phyloP scores from a whole-genome alignment of 2,797 vertebrate species.

The Psittacula echo region DNA sequence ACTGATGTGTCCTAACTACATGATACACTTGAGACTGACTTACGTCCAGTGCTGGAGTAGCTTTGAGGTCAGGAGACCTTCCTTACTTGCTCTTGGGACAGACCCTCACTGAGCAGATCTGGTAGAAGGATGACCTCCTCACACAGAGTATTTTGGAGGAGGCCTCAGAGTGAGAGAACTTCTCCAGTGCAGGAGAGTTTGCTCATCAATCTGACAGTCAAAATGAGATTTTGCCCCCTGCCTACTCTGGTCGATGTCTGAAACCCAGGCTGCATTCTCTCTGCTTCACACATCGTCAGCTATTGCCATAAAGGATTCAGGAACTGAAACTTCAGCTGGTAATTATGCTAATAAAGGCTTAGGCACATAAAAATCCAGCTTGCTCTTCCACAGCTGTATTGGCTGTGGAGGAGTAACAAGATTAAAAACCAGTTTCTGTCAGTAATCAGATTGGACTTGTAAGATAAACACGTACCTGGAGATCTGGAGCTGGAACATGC shows the following conservation, averaged over 20 bases:
- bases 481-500: background rate
- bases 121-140: background rate
- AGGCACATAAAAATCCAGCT: background rate
- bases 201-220: background rate
- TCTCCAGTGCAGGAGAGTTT: background rate
- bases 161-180: background rate
- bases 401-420: background rate
- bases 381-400: background rate
- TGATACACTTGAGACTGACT: background rate
- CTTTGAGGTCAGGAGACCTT: background rate
- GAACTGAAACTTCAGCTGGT: background rate
- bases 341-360: slow-evolving; percentile 43
- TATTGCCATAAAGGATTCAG: slow-evolving; percentile 6
- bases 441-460: background rate
- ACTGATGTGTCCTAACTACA: background rate
- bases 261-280: slow-evolving; percentile 1
- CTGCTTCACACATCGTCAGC: background rate
- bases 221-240: background rate
- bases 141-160: background rate
- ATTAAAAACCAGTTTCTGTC: slow-evolving; percentile 17
- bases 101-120: background rate
- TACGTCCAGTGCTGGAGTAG: too few relatives aligned
- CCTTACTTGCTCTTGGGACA: background rate
- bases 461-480: background rate
- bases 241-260: background rate